Percentiles rank a stretch among this genome's conserved stretches.
These are phyloP conservation scores for Rhagoletis pomonella DNA, from an alignment of 1,140 invertebrate species.

Conservation along the genomic window DNA sequence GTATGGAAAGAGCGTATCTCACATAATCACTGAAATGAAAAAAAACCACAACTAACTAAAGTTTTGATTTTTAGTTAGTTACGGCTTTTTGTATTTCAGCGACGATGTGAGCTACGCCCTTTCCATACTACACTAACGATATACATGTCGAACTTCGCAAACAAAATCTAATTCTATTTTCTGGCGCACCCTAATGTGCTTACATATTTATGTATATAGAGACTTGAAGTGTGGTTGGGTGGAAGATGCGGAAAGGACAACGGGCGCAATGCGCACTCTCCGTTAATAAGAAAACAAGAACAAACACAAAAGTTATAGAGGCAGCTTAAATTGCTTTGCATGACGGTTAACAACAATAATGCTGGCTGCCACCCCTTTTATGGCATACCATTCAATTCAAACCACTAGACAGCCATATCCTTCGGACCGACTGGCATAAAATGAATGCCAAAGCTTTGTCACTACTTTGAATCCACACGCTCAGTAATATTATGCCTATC, in stretches of 20 bases:
- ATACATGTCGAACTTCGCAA: no score
- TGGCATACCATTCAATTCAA: background rate
- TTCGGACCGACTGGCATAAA: background rate
- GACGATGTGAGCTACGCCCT: no score
- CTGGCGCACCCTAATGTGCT: no score
- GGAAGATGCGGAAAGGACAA: slow-evolving; percentile 72
- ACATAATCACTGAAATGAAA: no score
- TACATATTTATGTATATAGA: background rate
- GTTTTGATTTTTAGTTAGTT: no score
- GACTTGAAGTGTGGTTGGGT: slow-evolving; percentile 52
- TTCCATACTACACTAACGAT: no score
- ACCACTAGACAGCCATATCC: background rate
- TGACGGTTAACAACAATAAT: background rate
- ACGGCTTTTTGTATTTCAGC: no score
- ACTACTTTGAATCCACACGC: background rate
- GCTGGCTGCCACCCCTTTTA: background rate
- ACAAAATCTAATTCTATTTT: no score
- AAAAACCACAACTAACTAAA: no score
- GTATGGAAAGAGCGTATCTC: no score
- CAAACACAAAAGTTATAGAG: no score
- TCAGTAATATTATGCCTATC: background rate
- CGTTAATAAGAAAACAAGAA: slow-evolving; percentile 54
- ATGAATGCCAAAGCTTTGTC: background rate
- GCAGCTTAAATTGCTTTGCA: no score
- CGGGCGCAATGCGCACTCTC: slow-evolving; percentile 67